phyloP scores from a whole-genome alignment of 2,888 invertebrate species.

The Hedya salicella region DNA sequence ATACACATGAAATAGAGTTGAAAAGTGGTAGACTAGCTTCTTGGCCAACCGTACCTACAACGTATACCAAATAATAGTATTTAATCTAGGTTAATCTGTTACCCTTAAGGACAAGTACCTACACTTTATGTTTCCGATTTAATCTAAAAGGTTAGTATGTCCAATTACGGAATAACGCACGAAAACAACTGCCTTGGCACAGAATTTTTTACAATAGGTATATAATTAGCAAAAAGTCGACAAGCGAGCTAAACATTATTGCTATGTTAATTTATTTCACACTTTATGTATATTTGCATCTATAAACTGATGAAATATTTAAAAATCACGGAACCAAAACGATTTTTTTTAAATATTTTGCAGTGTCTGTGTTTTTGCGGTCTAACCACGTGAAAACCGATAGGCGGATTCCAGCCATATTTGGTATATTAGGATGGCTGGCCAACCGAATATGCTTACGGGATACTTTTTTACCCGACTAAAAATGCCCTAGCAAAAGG shows the following conservation, averaged over 20 bases:
- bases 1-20: too few relatives aligned
- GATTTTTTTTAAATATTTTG: too few relatives aligned
- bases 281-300: constrained; percentile 34
- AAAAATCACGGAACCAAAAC: too few relatives aligned
- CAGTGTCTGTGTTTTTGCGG: too few relatives aligned
- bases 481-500: too few relatives aligned
- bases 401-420: too few relatives aligned
- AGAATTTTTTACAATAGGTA: constrained; percentile 61
- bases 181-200: constrained; percentile 60
- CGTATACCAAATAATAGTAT: too few relatives aligned
- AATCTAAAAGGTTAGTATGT: constrained; percentile 36
- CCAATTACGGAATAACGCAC: constrained; percentile 22
- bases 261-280: constrained; percentile 49
- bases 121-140: constrained; percentile 3
- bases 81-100: constrained; percentile 14
- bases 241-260: constrained; percentile 49
- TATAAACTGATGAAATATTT: constrained; percentile 13
- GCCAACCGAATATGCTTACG: too few relatives aligned
- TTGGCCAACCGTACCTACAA: too few relatives aligned
- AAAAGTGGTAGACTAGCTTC: not conserved
- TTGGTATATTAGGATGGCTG: too few relatives aligned
- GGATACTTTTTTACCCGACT: too few relatives aligned
- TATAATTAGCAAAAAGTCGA: constrained; percentile 56
- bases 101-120: constrained; percentile 9
- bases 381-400: too few relatives aligned